Percentiles rank a stretch among this genome's conserved stretches.
These are phyloP conservation scores for Acronicta psi DNA, from an alignment of 2,888 invertebrate species.

Conservation along the genomic window DNA sequence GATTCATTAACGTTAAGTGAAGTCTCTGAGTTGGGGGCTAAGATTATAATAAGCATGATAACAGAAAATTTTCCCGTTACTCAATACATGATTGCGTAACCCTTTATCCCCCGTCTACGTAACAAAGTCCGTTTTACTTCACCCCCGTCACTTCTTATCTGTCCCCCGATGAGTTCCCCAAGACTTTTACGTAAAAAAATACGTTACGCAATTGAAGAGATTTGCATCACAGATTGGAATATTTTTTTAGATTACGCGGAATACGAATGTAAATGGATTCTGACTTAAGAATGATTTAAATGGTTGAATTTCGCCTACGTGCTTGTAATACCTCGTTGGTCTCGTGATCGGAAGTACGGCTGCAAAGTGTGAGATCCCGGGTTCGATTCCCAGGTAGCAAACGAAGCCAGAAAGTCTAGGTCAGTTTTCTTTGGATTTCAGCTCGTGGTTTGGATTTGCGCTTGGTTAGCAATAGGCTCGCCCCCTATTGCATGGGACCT, in stretches of 20 bases:
- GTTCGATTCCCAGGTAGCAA: too few relatives aligned
- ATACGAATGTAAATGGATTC: neutral
- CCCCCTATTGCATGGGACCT: too few relatives aligned
- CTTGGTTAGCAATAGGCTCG: too few relatives aligned
- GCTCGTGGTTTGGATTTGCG: too few relatives aligned
- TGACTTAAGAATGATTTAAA: neutral
- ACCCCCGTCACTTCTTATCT: conserved; percentile 1
- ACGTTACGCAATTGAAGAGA: conserved; percentile 3
- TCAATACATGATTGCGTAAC: neutral
- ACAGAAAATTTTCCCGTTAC: neutral
- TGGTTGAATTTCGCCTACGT: too few relatives aligned
- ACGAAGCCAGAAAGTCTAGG: too few relatives aligned
- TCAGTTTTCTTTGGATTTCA: too few relatives aligned
- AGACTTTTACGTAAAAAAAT: conserved; percentile 4
- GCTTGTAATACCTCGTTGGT: too few relatives aligned
- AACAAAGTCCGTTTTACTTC: neutral
- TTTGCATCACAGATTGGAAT: conserved; percentile 3
- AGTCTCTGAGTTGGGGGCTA: neutral
- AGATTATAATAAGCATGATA: neutral
- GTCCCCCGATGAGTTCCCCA: neutral
- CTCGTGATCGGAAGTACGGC: too few relatives aligned
- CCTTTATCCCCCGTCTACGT: neutral
- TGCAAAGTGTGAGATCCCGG: too few relatives aligned
- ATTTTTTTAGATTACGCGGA: neutral
- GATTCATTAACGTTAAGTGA: too few relatives aligned